Evolutionary conservation across 2,888 invertebrate species (phyloP), one percentile per base, ranked within the genome.

Genomic region (Andrena chrysosceles): DNA sequence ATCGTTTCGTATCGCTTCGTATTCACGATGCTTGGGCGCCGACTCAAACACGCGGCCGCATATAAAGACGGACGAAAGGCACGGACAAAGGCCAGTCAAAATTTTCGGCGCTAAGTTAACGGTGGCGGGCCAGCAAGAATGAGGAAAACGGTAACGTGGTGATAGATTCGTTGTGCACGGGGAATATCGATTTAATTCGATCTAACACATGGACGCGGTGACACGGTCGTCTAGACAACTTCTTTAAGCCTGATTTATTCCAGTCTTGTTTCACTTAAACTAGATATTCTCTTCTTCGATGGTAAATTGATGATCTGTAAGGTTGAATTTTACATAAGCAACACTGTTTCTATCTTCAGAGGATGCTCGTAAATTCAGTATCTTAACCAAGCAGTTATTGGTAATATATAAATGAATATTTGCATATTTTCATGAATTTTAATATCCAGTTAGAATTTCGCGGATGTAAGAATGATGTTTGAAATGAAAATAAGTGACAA

Each of bases 41-140:
- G 72, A 83, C 74, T 77, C 62, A 70, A 59, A 83, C 81, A 82
- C 87, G 86, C 62, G 78, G 33, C 67, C 59, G 84, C 84, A 88
- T 90, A 89, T 90, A 90, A 90, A 90, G 87, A 78, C 83, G 77
- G 49, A 77, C 64, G 84, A 60, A 48, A 66, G 64, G 66, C 52
- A 66, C 54, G 52, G 29, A 54, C 77, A 60, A 87, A 74, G 77
- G 67, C 56, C 87, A 88, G 88, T 88, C 73, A 78, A 76, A 77
- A 73, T 83, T 87, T 78, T 84, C 83, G 56, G 33, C 56, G 67
- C 66, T 54, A 13, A 71, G 60, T 70, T 63, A 63, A 79, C 81
- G 68, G 77, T 49, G 68, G 52, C 48, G 42, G 52, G 31, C 56
- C 77, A 52, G 31, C 75, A 29, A 84, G 49, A 48, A 88, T 89